Evolutionary conservation across 2,113 vertebrate species (phyloP).

Genomic region (Scopus umbretta): DNA sequence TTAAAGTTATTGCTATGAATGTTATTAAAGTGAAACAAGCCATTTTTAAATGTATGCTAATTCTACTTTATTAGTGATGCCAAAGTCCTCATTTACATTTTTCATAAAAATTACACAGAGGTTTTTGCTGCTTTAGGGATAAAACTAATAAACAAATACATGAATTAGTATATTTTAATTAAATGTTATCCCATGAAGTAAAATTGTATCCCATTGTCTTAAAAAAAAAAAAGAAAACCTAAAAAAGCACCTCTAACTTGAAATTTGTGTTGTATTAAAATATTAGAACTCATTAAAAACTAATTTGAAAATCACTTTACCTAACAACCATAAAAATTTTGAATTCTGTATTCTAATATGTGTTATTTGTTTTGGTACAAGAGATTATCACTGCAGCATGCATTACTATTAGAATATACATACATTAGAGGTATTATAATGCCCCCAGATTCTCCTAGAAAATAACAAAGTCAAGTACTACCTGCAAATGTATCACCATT

Average conservation of each 20-base stretch:
- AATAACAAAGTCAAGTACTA: not conserved
- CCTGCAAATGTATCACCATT: not conserved
- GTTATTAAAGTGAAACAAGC: constrained; percentile 63
- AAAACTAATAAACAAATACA: constrained; percentile 94
- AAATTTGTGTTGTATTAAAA: constrained; percentile 70
- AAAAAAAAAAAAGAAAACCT: constrained; percentile 28
- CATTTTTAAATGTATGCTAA: constrained; percentile 69
- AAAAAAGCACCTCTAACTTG: constrained; percentile 56
- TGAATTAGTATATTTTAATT: constrained; percentile 95
- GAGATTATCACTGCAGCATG: not conserved
- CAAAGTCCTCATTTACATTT: constrained; percentile 91
- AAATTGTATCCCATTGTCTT: constrained; percentile 70
- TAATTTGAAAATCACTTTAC: constrained; percentile 73
- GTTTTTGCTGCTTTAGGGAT: constrained; percentile 91
- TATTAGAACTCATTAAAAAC: constrained; percentile 78
- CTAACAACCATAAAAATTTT: constrained; percentile 45
- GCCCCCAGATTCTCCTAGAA: not conserved
- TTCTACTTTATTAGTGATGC: constrained; percentile 74
- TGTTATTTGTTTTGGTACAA: constrained; percentile 27
- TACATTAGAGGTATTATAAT: not conserved
- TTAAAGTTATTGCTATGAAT: constrained; percentile 42
- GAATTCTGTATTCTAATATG: constrained; percentile 19
- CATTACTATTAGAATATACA: not conserved
- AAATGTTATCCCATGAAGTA: constrained; percentile 73
- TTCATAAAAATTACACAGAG: constrained; percentile 85